Evolutionary conservation across 2,797 vertebrate genomes (phyloP).

Genomic region (Acestrorhynchus altus): DNA sequence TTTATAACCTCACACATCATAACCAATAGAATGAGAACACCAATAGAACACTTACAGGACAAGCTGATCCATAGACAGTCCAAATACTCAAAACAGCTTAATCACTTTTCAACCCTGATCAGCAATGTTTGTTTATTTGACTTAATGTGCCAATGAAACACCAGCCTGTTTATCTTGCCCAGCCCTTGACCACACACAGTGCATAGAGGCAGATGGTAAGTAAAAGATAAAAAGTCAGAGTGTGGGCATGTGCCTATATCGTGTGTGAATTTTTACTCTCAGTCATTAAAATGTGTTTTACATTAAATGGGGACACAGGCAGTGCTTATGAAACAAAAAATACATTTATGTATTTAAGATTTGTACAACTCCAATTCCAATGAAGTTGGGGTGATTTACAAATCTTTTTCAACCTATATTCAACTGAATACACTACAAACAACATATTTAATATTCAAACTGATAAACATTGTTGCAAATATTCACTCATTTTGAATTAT

Average conservation of each 20-base stretch:
- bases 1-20: neutral
- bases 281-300: neutral
- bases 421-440: too few species aligned
- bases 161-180: neutral
- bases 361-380: too few species aligned
- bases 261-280: slow-evolving; percentile 58
- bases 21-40: neutral
- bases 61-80: neutral
- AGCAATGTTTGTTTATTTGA: slow-evolving; percentile 2
- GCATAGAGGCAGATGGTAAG: slow-evolving; percentile 18
- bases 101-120: neutral
- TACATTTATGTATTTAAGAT: too few species aligned
- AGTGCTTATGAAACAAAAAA: too few species aligned
- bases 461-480: too few species aligned
- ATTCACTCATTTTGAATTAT: too few species aligned
- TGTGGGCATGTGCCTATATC: too few species aligned
- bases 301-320: too few species aligned
- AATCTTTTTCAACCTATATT: too few species aligned
- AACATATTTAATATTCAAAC: too few species aligned
- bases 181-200: neutral
- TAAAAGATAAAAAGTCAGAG: slow-evolving; percentile 62
- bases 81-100: neutral
- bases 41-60: neutral
- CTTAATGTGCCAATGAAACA: neutral
- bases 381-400: too few species aligned